Evolutionary conservation across 2,113 vertebrate species (phyloP).

Genomic region (Hippolais icterina): DNA sequence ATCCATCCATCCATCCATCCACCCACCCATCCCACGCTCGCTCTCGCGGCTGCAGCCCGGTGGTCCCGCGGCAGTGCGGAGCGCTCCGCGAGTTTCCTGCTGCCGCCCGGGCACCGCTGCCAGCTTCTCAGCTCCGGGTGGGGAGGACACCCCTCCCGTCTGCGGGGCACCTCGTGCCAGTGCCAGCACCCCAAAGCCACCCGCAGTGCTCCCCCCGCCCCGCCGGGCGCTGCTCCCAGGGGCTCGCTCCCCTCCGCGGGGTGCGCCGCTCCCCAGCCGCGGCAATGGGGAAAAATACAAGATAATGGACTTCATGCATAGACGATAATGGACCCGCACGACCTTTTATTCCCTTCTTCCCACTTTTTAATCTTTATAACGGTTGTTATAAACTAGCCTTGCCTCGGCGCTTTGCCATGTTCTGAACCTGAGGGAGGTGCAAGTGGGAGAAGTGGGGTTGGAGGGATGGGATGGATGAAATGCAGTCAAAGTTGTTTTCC

Average conservation of each 20-base stretch:
- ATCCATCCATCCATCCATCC: neutral
- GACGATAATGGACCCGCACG: neutral
- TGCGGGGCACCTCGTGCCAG: neutral
- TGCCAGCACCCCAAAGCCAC: neutral
- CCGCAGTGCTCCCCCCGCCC: neutral
- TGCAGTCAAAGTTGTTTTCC: neutral
- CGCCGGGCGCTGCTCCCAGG: neutral
- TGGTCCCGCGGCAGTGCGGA: neutral
- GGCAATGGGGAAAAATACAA: neutral
- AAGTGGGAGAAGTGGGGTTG: neutral
- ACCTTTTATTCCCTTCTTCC: neutral
- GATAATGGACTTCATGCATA: neutral
- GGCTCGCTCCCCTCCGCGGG: neutral
- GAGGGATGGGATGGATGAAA: neutral
- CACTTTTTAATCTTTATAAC: neutral
- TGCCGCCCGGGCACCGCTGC: fast-evolving
- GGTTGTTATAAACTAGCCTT: neutral
- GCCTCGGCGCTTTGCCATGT: neutral
- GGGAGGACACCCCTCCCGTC: fast-evolving
- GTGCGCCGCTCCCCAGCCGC: neutral
- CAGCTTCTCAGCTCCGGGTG: neutral
- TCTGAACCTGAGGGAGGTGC: neutral
- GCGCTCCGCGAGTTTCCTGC: neutral
- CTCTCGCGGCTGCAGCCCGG: neutral
- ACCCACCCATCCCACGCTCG: neutral